Conservation (phyloP, 2,888 invertebrate genomes). For the Troilus luridus region DNA sequence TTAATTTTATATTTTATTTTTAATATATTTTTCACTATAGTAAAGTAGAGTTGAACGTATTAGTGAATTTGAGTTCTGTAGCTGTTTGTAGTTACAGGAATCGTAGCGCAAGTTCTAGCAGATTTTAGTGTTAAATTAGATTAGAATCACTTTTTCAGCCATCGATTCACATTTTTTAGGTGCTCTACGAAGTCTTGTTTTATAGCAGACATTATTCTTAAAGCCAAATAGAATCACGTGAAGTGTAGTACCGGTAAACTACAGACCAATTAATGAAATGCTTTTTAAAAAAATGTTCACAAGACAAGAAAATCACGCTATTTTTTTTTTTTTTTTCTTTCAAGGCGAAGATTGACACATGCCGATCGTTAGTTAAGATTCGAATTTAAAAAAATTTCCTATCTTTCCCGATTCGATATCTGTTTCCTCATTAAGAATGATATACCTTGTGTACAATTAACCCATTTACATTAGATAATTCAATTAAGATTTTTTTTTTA, state of each 20-base stretch:
- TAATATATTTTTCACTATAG: no score
- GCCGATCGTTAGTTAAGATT: not conserved
- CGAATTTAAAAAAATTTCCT: not conserved
- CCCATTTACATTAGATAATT: slow-evolving; percentile 3
- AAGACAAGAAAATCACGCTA: not conserved
- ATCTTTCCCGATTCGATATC: not conserved
- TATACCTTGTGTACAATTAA: not conserved
- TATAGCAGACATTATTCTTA: no score
- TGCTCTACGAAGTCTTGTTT: no score
- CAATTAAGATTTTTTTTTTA: not conserved
- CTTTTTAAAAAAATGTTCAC: not conserved
- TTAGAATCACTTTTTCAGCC: no score
- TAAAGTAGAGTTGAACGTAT: no score
- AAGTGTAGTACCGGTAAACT: not conserved
- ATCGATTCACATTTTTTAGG: no score
- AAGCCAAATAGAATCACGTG: not conserved
- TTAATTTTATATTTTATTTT: no score
- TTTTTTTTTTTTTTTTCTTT: not conserved
- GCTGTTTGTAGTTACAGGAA: no score
- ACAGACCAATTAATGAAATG: not conserved
- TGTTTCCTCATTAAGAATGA: not conserved
- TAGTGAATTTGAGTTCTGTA: no score
- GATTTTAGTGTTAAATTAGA: no score
- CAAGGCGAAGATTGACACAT: not conserved
- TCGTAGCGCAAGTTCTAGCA: no score